Conservation (phyloP, 2,113 vertebrate species). For the Pluvianellus socialis region DNA sequence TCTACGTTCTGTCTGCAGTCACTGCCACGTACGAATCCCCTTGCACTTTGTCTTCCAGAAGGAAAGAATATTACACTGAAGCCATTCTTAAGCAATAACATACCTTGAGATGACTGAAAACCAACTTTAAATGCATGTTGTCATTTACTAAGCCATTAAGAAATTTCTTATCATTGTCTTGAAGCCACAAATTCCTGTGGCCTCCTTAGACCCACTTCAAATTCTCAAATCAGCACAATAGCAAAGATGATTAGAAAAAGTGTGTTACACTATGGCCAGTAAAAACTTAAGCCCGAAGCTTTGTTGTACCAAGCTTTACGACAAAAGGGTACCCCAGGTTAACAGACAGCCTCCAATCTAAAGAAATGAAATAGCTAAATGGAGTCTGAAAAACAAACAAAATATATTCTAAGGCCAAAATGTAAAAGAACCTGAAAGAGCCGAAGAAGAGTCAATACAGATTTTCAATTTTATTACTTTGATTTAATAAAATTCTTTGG, state of each 20-base stretch:
- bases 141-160: constrained; percentile 36
- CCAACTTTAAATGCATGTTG: constrained; percentile 6
- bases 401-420: neutral
- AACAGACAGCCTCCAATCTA: neutral
- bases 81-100: neutral
- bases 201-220: constrained; percentile 23
- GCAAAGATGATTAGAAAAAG: constrained; percentile 29
- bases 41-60: neutral
- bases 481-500: constrained; percentile 27
- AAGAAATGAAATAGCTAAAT: neutral
- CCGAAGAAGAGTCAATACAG: neutral
- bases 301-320: neutral
- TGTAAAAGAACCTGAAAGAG: neutral
- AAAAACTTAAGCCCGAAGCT: neutral
- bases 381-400: neutral
- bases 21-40: neutral
- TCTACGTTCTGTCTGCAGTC: neutral
- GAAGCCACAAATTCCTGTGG: constrained; percentile 49
- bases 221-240: constrained; percentile 45
- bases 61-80: constrained; percentile 14
- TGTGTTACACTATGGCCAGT: neutral
- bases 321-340: neutral
- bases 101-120: constrained; percentile 1
- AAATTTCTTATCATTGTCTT: constrained; percentile 39
- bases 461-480: constrained; percentile 22